Percentiles rank a stretch among this genome's conserved stretches.
Conservation (phyloP, 2,888 invertebrate species). For the Heteropelma amictum region DNA sequence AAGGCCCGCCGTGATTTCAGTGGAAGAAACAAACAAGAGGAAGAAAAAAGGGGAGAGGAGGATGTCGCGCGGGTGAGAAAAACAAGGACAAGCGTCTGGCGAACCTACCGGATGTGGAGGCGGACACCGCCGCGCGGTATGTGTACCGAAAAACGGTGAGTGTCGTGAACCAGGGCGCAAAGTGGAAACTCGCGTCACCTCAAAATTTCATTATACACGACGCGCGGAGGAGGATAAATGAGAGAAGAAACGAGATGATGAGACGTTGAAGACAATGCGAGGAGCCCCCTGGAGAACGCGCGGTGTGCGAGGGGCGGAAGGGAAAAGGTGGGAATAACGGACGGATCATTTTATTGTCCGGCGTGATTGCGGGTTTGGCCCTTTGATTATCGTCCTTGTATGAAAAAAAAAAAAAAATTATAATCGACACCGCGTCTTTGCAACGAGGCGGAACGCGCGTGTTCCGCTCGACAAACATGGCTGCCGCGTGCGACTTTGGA, state of each 20-base stretch:
- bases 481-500: not conserved
- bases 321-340: not conserved
- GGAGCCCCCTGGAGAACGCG: not conserved
- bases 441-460: not conserved
- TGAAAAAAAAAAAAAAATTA: not conserved
- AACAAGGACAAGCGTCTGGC: no score
- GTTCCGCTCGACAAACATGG: not conserved
- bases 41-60: no score
- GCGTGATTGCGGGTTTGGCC: not conserved
- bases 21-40: no score
- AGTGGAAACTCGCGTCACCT: constrained; percentile 62
- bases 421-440: not conserved
- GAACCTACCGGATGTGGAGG: not conserved
- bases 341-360: constrained; percentile 7
- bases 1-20: no score
- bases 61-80: not conserved
- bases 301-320: not conserved
- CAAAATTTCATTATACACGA: constrained; percentile 47
- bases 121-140: no score
- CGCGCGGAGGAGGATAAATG: constrained; percentile 17
- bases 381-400: not conserved
- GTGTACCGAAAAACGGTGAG: not conserved
- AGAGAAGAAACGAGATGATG: constrained; percentile 20
- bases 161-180: constrained; percentile 61
- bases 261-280: constrained; percentile 7